Base-by-base conservation (phyloP, 2,113 vertebrate genomes). In the Eclectus roratus region DNA sequence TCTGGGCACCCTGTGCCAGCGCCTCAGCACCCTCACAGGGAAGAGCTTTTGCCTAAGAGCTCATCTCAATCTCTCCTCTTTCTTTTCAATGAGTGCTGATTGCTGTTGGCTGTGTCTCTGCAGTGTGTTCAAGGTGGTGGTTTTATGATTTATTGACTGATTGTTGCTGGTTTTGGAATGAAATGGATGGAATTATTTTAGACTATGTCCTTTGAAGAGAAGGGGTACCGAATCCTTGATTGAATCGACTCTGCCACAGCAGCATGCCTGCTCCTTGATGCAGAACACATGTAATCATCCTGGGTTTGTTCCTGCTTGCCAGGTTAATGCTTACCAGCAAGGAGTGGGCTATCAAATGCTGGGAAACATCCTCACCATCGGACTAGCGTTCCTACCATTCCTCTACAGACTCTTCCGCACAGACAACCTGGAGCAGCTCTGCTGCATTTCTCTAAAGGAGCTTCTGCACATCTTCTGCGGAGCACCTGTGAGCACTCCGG, bases 321-420 rank as follows among this genome's bases (percentile, higher is more conserved):
- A 99, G 99, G 99, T 99, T 39, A 99, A 99, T 95, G 94, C 98
- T 17, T 98, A 98, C 93, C 99, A 99, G 95, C 99, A 99, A 96
- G 99, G 99, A 47, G 93, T 98, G 91, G 99, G 99, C 10, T 99
- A 99, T 93, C 98, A 99, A 16, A 97, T 99, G 96, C 97, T 99
- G 63, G 98, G 99, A 6, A 99, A 98, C 11, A 85, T 98, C 47
- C 98, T 99, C 94, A 99, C 99, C 4, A 70, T 98, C 3, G 98
- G 97, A 3, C 93, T 99, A 94, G 98, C 98, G 0, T 97, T 99
- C 95, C 98, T 99, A 21, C 99, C 99, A 1, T 99, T 99, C 65
- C 97, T 98, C 63, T 98, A 99, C 97, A 98, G 98, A 52, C 95
- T 99, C 70, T 98, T 98, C 93, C 98, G 97, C 46, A 93, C 97